A percentile compares a stretch with the other conserved stretches of the same genome.
Conservation (phyloP, 1,140 invertebrate species). For the Eubasilissa regina region DNA sequence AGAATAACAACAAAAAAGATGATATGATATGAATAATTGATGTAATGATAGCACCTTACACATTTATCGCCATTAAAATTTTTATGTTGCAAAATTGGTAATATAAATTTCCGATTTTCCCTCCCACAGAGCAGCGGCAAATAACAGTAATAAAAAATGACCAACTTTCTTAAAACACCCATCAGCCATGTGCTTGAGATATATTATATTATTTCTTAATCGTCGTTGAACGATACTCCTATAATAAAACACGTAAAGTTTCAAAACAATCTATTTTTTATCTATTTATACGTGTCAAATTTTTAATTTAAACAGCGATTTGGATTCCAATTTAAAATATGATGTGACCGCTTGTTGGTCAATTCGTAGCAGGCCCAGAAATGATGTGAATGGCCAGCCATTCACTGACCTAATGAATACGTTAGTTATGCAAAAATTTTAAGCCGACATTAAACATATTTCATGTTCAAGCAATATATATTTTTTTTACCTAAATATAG, state of each 20-base stretch:
- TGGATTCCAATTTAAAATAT: slow-evolving; percentile 19
- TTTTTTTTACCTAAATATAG: background rate
- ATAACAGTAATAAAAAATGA: slow-evolving; percentile 9
- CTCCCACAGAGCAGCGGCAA: slow-evolving; percentile 13
- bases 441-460: background rate
- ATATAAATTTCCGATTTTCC: background rate
- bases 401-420: slow-evolving; percentile 27
- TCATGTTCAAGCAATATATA: slow-evolving; percentile 10
- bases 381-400: background rate
- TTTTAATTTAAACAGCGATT: slow-evolving; percentile 31
- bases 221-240: too few species aligned
- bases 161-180: background rate
- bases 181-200: slow-evolving; percentile 15
- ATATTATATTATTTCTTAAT: background rate
- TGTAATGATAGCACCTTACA: background rate
- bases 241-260: too few species aligned
- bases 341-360: slow-evolving; percentile 16
- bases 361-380: background rate
- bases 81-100: background rate
- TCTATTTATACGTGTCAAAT: slow-evolving; percentile 7
- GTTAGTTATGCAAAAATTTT: slow-evolving; percentile 3
- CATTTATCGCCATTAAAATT: background rate
- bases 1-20: background rate
- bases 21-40: background rate
- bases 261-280: slow-evolving; percentile 16